Conservation (phyloP, 2,888 invertebrate genomes). For the Dicranocentrus wangi region DNA sequence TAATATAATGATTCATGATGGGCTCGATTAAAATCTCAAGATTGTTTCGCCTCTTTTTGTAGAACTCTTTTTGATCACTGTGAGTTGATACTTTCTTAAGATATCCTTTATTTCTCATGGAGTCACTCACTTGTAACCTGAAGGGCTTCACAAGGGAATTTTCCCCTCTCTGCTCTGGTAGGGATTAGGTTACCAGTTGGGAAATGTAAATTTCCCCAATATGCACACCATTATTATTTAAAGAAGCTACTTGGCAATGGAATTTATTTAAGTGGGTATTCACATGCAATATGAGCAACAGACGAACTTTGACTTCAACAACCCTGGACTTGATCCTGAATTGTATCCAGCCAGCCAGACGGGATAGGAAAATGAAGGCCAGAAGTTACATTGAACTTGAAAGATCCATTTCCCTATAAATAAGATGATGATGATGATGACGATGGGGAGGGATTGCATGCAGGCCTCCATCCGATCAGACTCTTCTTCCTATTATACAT, state of each 20-base stretch:
- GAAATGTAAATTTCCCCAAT: constrained; percentile 6
- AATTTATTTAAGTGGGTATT: neutral
- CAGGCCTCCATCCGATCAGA: constrained; percentile 11
- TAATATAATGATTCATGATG: constrained; percentile 45
- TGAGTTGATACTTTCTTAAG: neutral
- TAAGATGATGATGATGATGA: constrained; percentile 1
- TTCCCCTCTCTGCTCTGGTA: neutral
- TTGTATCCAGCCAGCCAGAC: neutral
- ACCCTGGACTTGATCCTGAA: constrained; percentile 66
- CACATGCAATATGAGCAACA: neutral
- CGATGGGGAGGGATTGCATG: constrained; percentile 31
- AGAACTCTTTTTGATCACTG: neutral
- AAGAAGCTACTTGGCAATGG: constrained; percentile 1
- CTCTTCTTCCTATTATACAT: constrained; percentile 35
- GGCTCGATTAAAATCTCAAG: constrained; percentile 35
- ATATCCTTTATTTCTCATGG: neutral
- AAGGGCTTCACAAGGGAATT: constrained; percentile 46
- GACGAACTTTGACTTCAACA: constrained; percentile 5
- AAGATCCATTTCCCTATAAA: neutral
- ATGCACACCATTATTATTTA: neutral
- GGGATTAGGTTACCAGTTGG: constrained; percentile 17
- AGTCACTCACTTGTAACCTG: constrained; percentile 53
- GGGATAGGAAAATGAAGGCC: neutral
- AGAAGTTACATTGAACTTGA: neutral
- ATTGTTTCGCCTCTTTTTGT: constrained; percentile 6